phyloP scores from a whole-genome alignment of 2,888 invertebrate species.

The Hypsopygia costalis region DNA sequence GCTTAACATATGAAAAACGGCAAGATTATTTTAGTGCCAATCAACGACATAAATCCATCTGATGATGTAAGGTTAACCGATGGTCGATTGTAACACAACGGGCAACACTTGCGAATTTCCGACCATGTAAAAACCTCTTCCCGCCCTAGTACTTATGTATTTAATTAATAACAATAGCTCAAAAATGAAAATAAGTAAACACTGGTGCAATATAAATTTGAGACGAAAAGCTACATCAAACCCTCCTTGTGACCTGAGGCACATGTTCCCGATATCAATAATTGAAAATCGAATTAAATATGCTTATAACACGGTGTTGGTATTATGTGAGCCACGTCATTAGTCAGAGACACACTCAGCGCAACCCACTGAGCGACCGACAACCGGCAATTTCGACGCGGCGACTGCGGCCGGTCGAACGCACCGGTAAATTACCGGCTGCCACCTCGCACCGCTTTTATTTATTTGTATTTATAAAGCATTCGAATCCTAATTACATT shows the following conservation, averaged over 20 bases:
- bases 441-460: constrained; percentile 71
- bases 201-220: too few relatives aligned
- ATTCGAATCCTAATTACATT: constrained; percentile 71
- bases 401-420: constrained; percentile 37
- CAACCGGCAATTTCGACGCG: constrained; percentile 66
- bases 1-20: too few relatives aligned
- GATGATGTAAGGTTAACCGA: too few relatives aligned
- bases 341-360: constrained; percentile 64
- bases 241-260: constrained; percentile 33
- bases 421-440: constrained; percentile 67
- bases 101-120: too few relatives aligned
- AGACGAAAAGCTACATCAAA: too few relatives aligned
- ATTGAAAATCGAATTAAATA: constrained; percentile 59
- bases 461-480: constrained; percentile 76
- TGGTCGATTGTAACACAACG: too few relatives aligned
- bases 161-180: too few relatives aligned
- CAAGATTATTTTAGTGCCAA: too few relatives aligned
- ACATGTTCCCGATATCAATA: constrained; percentile 57
- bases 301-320: constrained; percentile 51
- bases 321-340: constrained; percentile 62
- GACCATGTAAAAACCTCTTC: too few relatives aligned
- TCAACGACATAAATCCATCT: too few relatives aligned
- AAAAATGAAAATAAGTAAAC: too few relatives aligned
- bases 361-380: constrained; percentile 18
- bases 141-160: too few relatives aligned